These are phyloP conservation scores for Microplitis deprimator DNA, from an alignment of 2,888 invertebrate species.

Conservation along the genomic window DNA sequence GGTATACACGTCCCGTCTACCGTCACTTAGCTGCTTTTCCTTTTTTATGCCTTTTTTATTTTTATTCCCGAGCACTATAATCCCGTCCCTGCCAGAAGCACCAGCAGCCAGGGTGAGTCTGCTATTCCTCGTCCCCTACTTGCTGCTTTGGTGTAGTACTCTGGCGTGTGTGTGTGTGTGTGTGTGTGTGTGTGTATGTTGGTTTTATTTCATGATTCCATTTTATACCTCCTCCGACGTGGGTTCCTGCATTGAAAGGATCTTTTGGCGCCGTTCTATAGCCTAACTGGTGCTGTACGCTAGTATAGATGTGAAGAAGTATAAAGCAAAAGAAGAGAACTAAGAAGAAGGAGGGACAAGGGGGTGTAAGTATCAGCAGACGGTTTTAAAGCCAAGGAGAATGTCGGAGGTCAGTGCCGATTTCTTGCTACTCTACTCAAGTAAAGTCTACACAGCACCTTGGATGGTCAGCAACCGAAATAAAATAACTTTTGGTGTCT, in stretches of 20 bases:
- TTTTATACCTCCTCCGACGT: not conserved
- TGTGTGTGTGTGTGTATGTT: not conserved
- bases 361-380: slow-evolving; percentile 2
- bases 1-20: slow-evolving; percentile 38
- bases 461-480: slow-evolving; percentile 27
- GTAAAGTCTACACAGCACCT: not conserved
- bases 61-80: slow-evolving; percentile 25
- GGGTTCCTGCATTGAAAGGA: slow-evolving; percentile 27
- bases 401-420: slow-evolving; percentile 39
- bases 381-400: slow-evolving; percentile 19
- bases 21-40: slow-evolving; percentile 26
- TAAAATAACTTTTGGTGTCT: slow-evolving; percentile 14
- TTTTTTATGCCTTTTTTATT: slow-evolving; percentile 27
- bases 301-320: not conserved
- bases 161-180: not conserved
- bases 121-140: slow-evolving; percentile 1
- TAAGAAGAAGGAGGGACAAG: not conserved
- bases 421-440: slow-evolving; percentile 16
- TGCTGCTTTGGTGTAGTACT: not conserved
- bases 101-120: slow-evolving; percentile 18
- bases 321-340: not conserved
- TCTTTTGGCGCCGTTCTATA: slow-evolving; percentile 22
- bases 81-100: slow-evolving; percentile 13
- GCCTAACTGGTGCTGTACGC: not conserved
- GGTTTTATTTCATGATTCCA: slow-evolving; percentile 18